Evolutionary conservation across 2,888 invertebrate genomes (phyloP), one percentile per base, ranked within the genome.

Genomic region (Drosophila stalkeri): DNA sequence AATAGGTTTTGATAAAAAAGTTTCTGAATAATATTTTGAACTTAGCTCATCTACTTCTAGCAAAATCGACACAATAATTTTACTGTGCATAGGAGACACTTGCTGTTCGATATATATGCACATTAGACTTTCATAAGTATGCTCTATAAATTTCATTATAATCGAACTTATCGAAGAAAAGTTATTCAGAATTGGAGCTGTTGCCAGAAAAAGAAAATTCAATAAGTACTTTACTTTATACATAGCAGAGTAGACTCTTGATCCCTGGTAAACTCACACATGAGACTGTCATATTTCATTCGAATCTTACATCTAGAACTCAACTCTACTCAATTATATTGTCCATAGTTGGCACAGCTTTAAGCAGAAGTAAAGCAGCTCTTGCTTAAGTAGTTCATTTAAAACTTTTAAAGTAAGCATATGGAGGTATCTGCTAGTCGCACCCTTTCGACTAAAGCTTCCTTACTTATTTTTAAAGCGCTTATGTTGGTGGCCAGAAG

Each of bases 381-480:
- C 23, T 23, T 23, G 23, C 23, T 23, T n/a, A n/a, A n/a, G n/a
- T n/a, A n/a, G n/a, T n/a, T n/a, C n/a, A n/a, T n/a, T n/a, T n/a
- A n/a, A n/a, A n/a, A n/a, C n/a, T n/a, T n/a, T n/a, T n/a, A n/a
- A n/a, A n/a, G n/a, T n/a, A n/a, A n/a, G n/a, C n/a, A n/a, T n/a
- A n/a, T n/a, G n/a, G n/a, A n/a, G 49, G 33, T 33, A 51, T 7
- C 2, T n/a, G 31, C 18, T 12, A 51, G 31, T 51, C 49, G 49
- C 18, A 33, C 18, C 12, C 33, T 33, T 12, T n/a, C 49, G 6
- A 27, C 18, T 3, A 6, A 12, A 7, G 18, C n/a, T 31, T 3
- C 0, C 7, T 20, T 35, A 14, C 54, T 64, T 18, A 14, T 16
- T 33, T 57, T 68, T 64, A 59, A 76, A 73, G 59, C 62, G 39